Evolutionary conservation across 2,888 invertebrate species (phyloP), one percentile per base, ranked within the genome.

Genomic region (Gryllus longicercus): DNA sequence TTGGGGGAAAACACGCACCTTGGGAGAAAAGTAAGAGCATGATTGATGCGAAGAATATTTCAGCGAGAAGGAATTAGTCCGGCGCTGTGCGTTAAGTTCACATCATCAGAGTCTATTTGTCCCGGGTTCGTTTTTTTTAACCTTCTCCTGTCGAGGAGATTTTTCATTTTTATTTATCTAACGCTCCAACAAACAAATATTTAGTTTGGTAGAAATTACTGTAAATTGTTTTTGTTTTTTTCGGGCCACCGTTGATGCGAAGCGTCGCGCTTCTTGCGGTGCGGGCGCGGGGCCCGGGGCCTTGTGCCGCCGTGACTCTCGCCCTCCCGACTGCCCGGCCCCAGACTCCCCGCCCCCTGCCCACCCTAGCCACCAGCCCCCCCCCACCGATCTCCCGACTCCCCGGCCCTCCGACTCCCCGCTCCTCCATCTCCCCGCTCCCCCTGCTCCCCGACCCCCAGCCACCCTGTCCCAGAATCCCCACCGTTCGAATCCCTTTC

Each of bases 1-100:
- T 63, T 63, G 63, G 63, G 63, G 63, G 63, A 63, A 63, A 63
- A 63, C 63, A 63, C 63, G 63, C 63, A 63, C 63, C 63, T 63
- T 63, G 63, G 63, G 63, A 63, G 63, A 63, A 63, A 63, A 63
- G 63, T 63, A 63, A 63, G 63, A 63, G 63, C 63, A 63, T 63
- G 63, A 63, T 63, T 63, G 63, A 63, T 63, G 63, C 63, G 63
- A 63, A n/a, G 63, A 63, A 63, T 63, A 63, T 63, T 63, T 63
- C 63, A 63, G 63, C 63, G 63, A 63, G 63, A 63, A 63, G 63
- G 63, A 63, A 63, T 63, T 63, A 63, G 63, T 18, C 63, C 63
- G 63, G 16, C 16, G 63, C 63, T 63, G 16, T 63, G n/a, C 14
- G 63, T 63, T 63, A 63, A 63, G 63, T 63, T 63, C 63, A 63